Evolutionary conservation across 2,797 vertebrate species (phyloP).

Genomic region (Gambelia wislizenii): DNA sequence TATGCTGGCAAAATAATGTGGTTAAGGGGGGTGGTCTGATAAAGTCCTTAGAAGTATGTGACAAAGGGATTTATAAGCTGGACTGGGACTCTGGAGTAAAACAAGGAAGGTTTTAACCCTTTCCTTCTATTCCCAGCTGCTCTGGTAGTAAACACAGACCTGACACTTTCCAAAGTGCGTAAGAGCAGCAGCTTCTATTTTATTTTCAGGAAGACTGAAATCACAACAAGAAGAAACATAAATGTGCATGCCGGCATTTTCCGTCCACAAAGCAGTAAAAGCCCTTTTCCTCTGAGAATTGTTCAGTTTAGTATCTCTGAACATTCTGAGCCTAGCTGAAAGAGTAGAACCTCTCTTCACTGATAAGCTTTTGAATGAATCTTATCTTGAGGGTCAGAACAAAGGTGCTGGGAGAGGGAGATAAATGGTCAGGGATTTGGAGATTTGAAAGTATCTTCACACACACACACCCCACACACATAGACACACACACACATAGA

Average conservation of each 20-base stretch:
- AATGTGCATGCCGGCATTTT: constrained; percentile 33
- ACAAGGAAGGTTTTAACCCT: neutral
- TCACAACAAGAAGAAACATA: neutral
- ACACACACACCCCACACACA: neutral
- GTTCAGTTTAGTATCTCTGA: constrained; percentile 27
- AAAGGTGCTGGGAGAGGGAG: neutral
- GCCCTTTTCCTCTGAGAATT: constrained; percentile 15
- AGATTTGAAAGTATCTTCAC: neutral
- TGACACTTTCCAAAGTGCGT: neutral
- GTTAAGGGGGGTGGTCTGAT: no score
- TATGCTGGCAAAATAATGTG: no score
- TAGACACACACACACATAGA: neutral
- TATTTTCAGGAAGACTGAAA: constrained; percentile 3
- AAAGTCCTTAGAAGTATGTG: neutral
- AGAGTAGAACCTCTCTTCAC: constrained; percentile 10
- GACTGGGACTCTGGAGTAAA: neutral
- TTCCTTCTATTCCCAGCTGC: neutral
- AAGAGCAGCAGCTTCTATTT: constrained; percentile 5
- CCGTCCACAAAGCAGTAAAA: constrained; percentile 12
- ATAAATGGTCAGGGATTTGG: constrained; percentile 19
- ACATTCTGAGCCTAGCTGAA: constrained; percentile 25
- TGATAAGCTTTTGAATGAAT: constrained; percentile 32
- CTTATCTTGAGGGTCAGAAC: constrained; percentile 28
- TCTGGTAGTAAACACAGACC: neutral
- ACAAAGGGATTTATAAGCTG: neutral